Conservation (phyloP, 2,888 invertebrate genomes). For the Pammene aurita region DNA sequence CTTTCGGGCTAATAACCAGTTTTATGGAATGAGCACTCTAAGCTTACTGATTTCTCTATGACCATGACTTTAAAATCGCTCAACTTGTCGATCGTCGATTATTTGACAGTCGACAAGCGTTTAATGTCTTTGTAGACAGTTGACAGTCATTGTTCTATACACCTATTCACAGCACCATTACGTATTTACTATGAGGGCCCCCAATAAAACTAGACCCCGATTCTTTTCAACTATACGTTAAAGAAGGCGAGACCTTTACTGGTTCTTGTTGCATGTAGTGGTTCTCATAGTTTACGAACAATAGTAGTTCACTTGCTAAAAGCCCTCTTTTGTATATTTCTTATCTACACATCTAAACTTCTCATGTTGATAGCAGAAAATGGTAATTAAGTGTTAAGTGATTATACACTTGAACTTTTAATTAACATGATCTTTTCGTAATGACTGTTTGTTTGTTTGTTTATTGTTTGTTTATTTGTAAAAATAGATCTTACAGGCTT, state of each 20-base stretch:
- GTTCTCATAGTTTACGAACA: not conserved
- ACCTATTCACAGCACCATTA: not conserved
- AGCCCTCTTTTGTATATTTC: conserved; percentile 6
- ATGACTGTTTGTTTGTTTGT: not conserved
- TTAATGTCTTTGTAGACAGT: not conserved
- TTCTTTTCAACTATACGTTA: not conserved
- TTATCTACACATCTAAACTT: conserved; percentile 8
- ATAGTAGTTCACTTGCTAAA: conserved; percentile 14
- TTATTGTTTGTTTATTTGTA: too few relatives aligned
- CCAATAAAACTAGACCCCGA: not conserved
- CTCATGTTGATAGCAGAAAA: not conserved
- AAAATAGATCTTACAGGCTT: too few relatives aligned
- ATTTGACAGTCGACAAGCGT: conserved; percentile 16
- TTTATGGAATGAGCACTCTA: too few relatives aligned
- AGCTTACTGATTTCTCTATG: not conserved
- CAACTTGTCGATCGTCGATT: conserved; percentile 6
- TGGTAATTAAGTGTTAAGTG: conserved; percentile 17
- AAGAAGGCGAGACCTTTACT: not conserved
- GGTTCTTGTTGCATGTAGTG: not conserved
- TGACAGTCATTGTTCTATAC: conserved; percentile 13
- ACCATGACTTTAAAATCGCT: not conserved
- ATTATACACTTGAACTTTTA: not conserved
- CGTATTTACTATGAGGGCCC: too few relatives aligned
- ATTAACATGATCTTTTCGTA: not conserved
- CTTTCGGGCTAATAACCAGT: too few relatives aligned